Percentiles rank a stretch among this genome's conserved stretches.
These are phyloP conservation scores for Anneissia japonica DNA, from an alignment of 35 echinoderm and acorn worm genomes.

Conservation along the genomic window DNA sequence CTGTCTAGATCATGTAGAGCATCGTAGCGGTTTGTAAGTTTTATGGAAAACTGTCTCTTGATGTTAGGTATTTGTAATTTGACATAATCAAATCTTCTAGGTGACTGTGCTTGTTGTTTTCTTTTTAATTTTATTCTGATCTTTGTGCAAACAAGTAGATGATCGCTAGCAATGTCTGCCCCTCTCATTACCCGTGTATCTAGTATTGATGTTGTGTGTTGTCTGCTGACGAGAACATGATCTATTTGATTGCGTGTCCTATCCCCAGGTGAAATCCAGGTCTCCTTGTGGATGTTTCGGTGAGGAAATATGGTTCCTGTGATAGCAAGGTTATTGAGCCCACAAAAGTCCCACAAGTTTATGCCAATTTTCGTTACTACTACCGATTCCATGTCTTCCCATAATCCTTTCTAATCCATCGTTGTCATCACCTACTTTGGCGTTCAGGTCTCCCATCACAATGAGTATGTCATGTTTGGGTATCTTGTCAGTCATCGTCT, in stretches of 20 bases:
- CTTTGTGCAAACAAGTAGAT: conserved; percentile 29
- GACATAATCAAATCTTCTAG: conserved; percentile 5
- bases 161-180: conserved; percentile 27
- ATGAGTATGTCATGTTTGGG: conserved; percentile 13
- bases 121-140: conserved; percentile 27
- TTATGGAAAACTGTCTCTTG: not conserved
- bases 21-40: conserved; percentile 23
- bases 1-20: too few relatives aligned
- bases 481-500: not conserved
- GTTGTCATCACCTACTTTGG: conserved; percentile 7
- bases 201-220: not conserved
- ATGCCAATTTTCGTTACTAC: conserved; percentile 18
- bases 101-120: not conserved
- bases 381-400: conserved; percentile 25
- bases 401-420: conserved; percentile 8
- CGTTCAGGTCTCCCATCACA: not conserved
- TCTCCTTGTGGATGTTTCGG: conserved; percentile 18
- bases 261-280: conserved; percentile 9
- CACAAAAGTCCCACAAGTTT: conserved; percentile 26
- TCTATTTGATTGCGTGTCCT: conserved; percentile 20
- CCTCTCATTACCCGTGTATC: conserved; percentile 42
- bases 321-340: conserved; percentile 13
- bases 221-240: conserved; percentile 8
- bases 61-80: conserved; percentile 10
- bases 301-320: conserved; percentile 32